Base-by-base conservation (phyloP, 2,888 invertebrate species). In the Craniophora ligustri region DNA sequence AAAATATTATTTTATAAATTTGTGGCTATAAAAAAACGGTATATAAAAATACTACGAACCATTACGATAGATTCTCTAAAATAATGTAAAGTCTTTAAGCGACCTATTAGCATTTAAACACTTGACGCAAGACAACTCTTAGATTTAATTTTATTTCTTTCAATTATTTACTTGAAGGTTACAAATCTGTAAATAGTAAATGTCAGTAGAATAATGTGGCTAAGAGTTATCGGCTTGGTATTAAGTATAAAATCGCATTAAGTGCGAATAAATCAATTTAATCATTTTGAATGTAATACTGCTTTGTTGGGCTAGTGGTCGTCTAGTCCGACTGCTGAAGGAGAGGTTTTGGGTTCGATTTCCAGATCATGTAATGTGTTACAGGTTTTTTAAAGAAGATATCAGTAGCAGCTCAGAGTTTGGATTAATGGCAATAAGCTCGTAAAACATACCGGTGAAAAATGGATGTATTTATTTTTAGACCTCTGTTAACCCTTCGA, bases 41-140 rank as follows among this genome's bases (percentile, higher is more conserved):
- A n/a, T 26, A 23, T 1, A 26, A 26, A 3, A 26, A 10, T 10
- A n/a, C n/a, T 4, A n/a, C 10, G 26, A n/a, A n/a, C n/a, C 7
- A 36, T 4, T 6, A 23, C 14, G 14, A 23, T 36, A 44, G 3
- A 16, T 14, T n/a, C 5, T 35, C 30, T 60, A 31, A 36, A 39
- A 34, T 34, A 26, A n/a, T 4, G n/a, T 15, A 6, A 6, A 39
- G 11, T 58, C 13, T 47, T 38, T 28, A 38, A 38, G 23, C 13
- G 41, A 58, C 42, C 51, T 28, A 26, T 50, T 67, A 40, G 44
- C 61, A 60, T 61, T 61, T 44, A 50, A 11, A 14, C 16, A 28
- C n/a, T 26, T 49, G 14, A 49, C n/a, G 30, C 50, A 49, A 44
- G 35, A 19, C 23, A 28, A 28, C 58, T 38, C 21, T 38, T 15